These are phyloP conservation scores for Pteropus alecto DNA, from an alignment of 2,113 vertebrate genomes.

Conservation along the genomic window DNA sequence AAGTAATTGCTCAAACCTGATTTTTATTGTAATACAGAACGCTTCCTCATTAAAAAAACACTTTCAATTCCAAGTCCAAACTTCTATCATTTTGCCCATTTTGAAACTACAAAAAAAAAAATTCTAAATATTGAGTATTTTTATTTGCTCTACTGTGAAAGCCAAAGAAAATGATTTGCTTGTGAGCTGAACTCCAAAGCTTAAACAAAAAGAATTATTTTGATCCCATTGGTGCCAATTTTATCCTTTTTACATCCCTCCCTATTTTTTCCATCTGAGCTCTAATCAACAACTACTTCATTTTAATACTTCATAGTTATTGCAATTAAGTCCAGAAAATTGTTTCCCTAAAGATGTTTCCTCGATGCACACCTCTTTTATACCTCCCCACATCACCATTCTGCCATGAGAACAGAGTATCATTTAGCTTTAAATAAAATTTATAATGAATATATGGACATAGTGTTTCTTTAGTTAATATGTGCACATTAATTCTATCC, in stretches of 20 bases:
- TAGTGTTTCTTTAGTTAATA: slow-evolving; percentile 63
- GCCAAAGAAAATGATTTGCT: slow-evolving; percentile 52
- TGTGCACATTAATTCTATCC: slow-evolving; percentile 68
- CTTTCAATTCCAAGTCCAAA: slow-evolving; percentile 50
- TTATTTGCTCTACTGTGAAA: not conserved
- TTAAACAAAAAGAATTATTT: slow-evolving; percentile 62
- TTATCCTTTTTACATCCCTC: slow-evolving; percentile 68
- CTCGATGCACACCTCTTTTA: slow-evolving; percentile 43
- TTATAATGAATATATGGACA: slow-evolving; percentile 67
- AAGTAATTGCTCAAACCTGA: slow-evolving; percentile 50
- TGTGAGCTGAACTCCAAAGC: slow-evolving; percentile 6
- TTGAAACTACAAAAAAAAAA: not conserved
- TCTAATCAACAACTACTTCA: slow-evolving; percentile 77
- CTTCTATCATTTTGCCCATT: slow-evolving; percentile 24
- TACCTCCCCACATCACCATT: slow-evolving; percentile 48
- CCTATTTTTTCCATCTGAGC: slow-evolving; percentile 47
- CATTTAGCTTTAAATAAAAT: slow-evolving; percentile 60
- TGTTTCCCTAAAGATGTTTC: slow-evolving; percentile 74
- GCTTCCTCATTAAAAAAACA: not conserved
- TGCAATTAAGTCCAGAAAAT: slow-evolving; percentile 78
- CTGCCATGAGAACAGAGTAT: slow-evolving; percentile 31
- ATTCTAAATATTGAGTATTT: not conserved
- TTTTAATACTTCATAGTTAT: slow-evolving; percentile 75
- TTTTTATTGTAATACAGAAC: slow-evolving; percentile 51
- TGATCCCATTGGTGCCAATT: slow-evolving; percentile 44